A percentile compares a stretch with the other conserved stretches of the same genome.
Evolutionary conservation across 2,113 vertebrate species (phyloP).

Genomic region (Sialia sialis): DNA sequence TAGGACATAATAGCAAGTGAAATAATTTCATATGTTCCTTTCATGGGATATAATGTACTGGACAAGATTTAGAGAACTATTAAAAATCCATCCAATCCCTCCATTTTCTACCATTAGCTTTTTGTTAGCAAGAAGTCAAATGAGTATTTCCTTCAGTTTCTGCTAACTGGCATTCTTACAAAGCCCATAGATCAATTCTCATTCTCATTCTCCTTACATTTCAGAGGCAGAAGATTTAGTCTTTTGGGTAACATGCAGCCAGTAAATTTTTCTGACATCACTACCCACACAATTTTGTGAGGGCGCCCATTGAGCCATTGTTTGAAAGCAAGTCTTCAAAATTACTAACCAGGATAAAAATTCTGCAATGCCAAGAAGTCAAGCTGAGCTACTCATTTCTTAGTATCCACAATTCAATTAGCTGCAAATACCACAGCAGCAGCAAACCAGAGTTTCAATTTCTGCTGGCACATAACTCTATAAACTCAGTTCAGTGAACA

Average conservation of each 20-base stretch:
- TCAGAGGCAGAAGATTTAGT: not conserved
- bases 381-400: conserved; percentile 40
- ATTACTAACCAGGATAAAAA: conserved; percentile 48
- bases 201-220: not conserved
- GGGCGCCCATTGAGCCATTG: not conserved
- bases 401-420: conserved; percentile 28
- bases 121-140: not conserved
- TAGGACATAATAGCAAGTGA: not conserved
- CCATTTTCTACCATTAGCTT: not conserved
- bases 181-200: not conserved
- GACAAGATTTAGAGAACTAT: conserved; percentile 18
- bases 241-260: not conserved
- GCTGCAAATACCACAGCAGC: conserved; percentile 34
- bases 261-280: conserved; percentile 31
- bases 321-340: conserved; percentile 33
- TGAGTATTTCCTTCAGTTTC: not conserved
- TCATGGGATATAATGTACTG: not conserved
- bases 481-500: not conserved
- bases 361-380: conserved; percentile 26
- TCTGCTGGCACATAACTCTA: conserved; percentile 4
- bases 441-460: conserved; percentile 30
- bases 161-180: not conserved
- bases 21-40: not conserved
- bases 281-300: conserved; percentile 6
- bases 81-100: not conserved